Conservation (phyloP, 2,113 vertebrate genomes). For the Urocitellus parryii region DNA sequence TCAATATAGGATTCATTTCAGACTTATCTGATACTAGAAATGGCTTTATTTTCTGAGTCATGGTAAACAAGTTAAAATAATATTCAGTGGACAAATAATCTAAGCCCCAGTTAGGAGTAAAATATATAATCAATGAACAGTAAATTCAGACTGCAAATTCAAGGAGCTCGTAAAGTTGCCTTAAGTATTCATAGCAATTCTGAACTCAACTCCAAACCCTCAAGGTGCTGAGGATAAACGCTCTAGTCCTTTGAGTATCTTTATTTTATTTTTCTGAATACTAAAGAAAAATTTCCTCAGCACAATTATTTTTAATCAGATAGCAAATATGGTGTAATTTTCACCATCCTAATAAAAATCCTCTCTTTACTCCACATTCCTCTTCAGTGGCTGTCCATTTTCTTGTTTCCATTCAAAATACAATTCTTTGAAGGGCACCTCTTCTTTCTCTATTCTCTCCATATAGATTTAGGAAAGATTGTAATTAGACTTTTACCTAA, state of each 20-base stretch:
- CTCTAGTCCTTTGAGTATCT: neutral
- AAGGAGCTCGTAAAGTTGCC: neutral
- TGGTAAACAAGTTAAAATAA: neutral
- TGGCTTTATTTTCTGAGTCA: neutral
- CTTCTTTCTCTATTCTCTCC: neutral
- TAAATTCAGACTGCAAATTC: neutral
- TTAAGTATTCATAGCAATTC: neutral
- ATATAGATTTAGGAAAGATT: neutral
- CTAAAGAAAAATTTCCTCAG: neutral
- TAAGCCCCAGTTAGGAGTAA: conserved; percentile 8
- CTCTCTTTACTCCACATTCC: rapidly evolving
- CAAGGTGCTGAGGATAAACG: neutral
- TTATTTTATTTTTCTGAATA: neutral
- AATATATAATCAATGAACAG: neutral
- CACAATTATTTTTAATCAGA: neutral
- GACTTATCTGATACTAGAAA: neutral
- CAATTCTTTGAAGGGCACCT: neutral
- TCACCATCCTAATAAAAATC: neutral
- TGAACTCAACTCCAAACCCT: neutral
- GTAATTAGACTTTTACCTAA: neutral
- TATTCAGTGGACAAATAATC: neutral
- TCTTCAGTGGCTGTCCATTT: neutral
- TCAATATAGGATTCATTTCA: neutral
- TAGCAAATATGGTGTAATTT: neutral
- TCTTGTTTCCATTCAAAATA: neutral